Evolutionary conservation across 2,797 vertebrate species (phyloP).

Genomic region (Tokudaia muenninki): DNA sequence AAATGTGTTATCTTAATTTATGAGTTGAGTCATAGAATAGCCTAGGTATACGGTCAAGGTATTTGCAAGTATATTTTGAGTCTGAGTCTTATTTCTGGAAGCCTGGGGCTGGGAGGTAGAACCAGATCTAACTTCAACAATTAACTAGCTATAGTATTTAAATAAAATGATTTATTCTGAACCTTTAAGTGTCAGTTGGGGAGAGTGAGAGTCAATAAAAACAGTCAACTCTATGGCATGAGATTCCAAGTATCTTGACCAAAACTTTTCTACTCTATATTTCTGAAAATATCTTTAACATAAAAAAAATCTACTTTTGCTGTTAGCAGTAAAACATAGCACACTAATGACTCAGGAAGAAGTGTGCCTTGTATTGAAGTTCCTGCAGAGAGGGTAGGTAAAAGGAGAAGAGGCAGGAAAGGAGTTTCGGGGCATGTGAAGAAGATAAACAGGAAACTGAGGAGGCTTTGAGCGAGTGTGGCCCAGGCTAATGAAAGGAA

Average conservation of each 20-base stretch:
- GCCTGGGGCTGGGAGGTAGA: background rate
- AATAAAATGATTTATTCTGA: background rate
- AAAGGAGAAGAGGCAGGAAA: background rate
- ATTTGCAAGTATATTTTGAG: background rate
- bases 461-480: background rate
- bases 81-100: background rate
- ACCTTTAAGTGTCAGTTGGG: background rate
- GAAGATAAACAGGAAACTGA: background rate
- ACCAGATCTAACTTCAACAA: background rate
- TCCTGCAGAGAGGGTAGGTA: background rate
- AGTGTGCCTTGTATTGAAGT: background rate
- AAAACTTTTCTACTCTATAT: background rate
- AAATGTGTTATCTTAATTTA: background rate
- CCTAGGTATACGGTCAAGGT: background rate
- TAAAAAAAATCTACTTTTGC: background rate
- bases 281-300: constrained; percentile 42
- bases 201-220: background rate
- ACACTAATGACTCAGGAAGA: background rate
- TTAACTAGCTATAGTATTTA: background rate
- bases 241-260: background rate
- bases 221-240: background rate
- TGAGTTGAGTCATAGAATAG: background rate
- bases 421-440: constrained; percentile 58
- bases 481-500: background rate
- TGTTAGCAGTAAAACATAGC: background rate